Base-by-base conservation (phyloP, 2,113 vertebrate species). In the Pomatorhinus ruficollis region DNA sequence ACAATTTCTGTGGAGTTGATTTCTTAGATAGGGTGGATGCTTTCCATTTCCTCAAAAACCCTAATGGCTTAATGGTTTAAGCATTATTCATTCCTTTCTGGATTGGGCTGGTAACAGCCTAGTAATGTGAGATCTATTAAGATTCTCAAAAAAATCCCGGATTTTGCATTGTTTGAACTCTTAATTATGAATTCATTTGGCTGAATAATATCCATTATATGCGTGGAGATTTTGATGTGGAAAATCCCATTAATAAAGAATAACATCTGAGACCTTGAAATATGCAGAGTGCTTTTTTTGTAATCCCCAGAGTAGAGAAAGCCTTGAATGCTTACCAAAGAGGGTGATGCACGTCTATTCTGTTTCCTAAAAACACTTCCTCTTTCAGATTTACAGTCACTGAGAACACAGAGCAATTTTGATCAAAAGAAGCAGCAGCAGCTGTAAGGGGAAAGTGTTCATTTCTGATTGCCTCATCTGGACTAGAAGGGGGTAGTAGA, bases 361-460 rank as follows among this genome's bases (percentile, higher is more conserved):
- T 39, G n/a, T 80, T 95, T 89, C 84, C 86, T 91, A 87, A 97
- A 97, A 95, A 88, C 77, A 90, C 78, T 90, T 95, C 95, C 91
- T 92, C 80, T 69, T 91, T 93, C 92, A 97, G 84, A 96, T 97
- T 97, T 97, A 95, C 82, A 87, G 75, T 93, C 76, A 80, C 69
- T 86, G 54, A 85, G 87, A 93, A 91, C 78, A 92, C 57, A 94
- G 81, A 92, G 79, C 37, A 89, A 82, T 96, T 97, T 85, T 96
- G 92, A 97, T 97, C 94, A 97, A 97, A 97, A 96, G 94, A 91
- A 92, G 35, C n/a, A 93, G 66, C 82, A 92, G 86, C 94, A 88
- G 91, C 94, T 96, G 91, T 75, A 94, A 95, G 66, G 53, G 66
- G 95, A 92, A 94, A 78, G 42, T 82, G 92, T 94, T 94, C 89